Conservation (phyloP, 2,888 invertebrate genomes). For the Erebia palarica region DNA sequence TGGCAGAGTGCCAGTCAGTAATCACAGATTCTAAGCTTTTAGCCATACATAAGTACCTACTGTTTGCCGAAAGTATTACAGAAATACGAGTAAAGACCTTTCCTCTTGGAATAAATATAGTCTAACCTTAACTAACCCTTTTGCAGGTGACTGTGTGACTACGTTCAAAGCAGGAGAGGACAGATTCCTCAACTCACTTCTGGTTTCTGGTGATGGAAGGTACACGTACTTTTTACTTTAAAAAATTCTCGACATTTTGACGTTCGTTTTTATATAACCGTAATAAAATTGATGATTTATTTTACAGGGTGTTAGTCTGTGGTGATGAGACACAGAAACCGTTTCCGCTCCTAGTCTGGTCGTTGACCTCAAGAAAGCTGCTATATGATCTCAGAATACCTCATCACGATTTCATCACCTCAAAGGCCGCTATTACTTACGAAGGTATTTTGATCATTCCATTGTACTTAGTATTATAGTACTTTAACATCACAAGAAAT, state of each 20-base stretch:
- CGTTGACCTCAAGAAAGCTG: constrained; percentile 90
- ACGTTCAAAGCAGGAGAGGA: constrained; percentile 96
- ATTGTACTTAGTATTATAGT: no score
- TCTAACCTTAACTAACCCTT: neutral
- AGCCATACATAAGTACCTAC: no score
- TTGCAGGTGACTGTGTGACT: constrained; percentile 88
- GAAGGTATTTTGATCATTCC: constrained; percentile 80
- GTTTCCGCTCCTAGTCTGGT: constrained; percentile 95
- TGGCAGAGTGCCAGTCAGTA: no score
- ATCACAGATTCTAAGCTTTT: no score
- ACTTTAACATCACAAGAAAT: no score
- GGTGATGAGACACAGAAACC: constrained; percentile 97
- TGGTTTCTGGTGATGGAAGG: constrained; percentile 94
- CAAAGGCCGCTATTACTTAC: constrained; percentile 91
- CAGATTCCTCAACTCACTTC: constrained; percentile 92
- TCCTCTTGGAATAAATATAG: no score
- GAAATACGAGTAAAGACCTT: no score
- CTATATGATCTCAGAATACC: constrained; percentile 94
- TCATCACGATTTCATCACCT: constrained; percentile 94
- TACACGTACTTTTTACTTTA: constrained; percentile 53
- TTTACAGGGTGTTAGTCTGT: constrained; percentile 89
- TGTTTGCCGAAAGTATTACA: no score
- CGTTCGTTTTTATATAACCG: neutral
- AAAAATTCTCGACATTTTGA: neutral
- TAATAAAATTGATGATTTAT: neutral